phyloP scores from a whole-genome alignment of 2,888 invertebrate genomes.

The Thelaira solivaga region DNA sequence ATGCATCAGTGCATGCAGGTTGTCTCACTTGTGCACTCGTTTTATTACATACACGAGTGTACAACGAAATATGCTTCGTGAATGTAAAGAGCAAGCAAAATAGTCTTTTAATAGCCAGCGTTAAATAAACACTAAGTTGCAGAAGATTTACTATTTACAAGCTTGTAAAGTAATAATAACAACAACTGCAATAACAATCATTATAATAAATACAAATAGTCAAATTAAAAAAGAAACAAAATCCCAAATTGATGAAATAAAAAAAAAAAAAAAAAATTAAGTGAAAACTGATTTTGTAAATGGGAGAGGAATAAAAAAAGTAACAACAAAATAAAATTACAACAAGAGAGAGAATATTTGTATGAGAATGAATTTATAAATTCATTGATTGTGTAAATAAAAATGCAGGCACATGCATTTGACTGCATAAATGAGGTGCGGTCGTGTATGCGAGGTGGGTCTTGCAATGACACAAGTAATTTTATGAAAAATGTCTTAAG shows the following conservation, averaged over 20 bases:
- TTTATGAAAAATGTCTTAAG: no score
- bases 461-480: background rate
- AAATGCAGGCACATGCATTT: constrained; percentile 22
- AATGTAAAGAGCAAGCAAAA: constrained; percentile 19
- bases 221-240: constrained; percentile 7
- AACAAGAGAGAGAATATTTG: background rate
- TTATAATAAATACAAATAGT: constrained; percentile 33
- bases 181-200: constrained; percentile 61
- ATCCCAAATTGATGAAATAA: constrained; percentile 35
- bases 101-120: constrained; percentile 53
- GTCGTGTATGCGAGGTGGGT: constrained; percentile 36
- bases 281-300: constrained; percentile 44
- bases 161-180: constrained; percentile 4
- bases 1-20: constrained; percentile 27
- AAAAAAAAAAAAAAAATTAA: constrained; percentile 23
- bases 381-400: constrained; percentile 52
- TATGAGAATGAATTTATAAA: constrained; percentile 13
- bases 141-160: constrained; percentile 25
- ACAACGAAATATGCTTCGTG: background rate
- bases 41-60: background rate
- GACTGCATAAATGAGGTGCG: constrained; percentile 54
- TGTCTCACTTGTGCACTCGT: constrained; percentile 47
- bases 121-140: constrained; percentile 44
- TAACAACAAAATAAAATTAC: background rate
- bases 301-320: background rate